Percentiles rank a stretch among this genome's conserved stretches.
Evolutionary conservation across 2,888 invertebrate species (phyloP).

Genomic region (Idaea aversata): DNA sequence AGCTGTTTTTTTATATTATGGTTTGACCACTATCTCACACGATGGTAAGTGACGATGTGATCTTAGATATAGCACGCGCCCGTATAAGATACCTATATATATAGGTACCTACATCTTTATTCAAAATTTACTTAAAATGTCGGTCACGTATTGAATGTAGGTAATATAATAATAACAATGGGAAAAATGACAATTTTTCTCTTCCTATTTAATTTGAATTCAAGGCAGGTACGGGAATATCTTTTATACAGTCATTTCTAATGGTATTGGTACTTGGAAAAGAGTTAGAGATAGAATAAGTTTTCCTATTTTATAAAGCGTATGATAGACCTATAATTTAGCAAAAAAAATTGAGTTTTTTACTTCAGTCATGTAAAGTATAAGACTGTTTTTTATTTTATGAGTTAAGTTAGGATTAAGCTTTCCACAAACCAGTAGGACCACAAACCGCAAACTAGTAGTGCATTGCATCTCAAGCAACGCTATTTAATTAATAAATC

Average conservation of each 20-base stretch:
- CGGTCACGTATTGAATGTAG: conserved; percentile 10
- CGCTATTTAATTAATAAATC: too few species aligned
- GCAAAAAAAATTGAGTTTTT: background rate
- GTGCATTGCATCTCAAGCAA: too few species aligned
- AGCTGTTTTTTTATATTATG: too few species aligned
- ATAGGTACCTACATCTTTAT: background rate
- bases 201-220: conserved; percentile 14
- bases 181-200: conserved; percentile 13
- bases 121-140: conserved; percentile 8
- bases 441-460: too few species aligned
- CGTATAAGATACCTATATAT: too few species aligned
- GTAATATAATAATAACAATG: conserved; percentile 15
- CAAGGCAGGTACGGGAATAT: conserved; percentile 12
- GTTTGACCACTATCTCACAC: too few species aligned
- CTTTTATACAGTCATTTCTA: conserved; percentile 5
- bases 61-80: too few species aligned
- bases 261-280: background rate
- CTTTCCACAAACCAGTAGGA: too few species aligned
- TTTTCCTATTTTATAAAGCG: background rate
- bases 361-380: background rate
- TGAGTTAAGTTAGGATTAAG: too few species aligned
- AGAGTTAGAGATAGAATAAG: background rate
- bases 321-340: background rate
- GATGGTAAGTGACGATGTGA: too few species aligned
- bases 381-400: background rate